A percentile compares a stretch with the other conserved stretches of the same genome.
Evolutionary conservation across 2,888 invertebrate genomes (phyloP).

Genomic region (Tenthredo notha): DNA sequence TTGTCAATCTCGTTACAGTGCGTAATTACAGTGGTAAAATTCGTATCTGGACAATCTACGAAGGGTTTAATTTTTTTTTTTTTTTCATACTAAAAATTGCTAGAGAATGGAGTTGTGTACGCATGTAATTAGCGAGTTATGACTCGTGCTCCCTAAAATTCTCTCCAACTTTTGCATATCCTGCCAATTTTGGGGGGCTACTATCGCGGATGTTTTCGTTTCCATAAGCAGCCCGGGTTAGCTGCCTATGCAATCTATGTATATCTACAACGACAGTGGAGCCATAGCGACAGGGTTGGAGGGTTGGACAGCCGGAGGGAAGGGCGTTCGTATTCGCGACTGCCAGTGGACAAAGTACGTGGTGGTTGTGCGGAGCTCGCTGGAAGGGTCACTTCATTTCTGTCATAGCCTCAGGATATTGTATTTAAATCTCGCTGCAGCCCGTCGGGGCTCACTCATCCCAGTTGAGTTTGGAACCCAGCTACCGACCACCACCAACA

Average conservation of each 20-base stretch:
- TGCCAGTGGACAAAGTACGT: conserved; percentile 38
- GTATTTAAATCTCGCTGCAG: conserved; percentile 66
- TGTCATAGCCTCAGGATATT: conserved; percentile 66
- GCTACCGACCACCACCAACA: conserved; percentile 50
- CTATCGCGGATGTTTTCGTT: neutral
- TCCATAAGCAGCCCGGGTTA: neutral
- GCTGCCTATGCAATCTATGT: neutral
- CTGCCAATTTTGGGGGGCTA: neutral
- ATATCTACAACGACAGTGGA: neutral
- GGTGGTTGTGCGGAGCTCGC: conserved; percentile 21
- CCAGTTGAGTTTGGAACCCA: conserved; percentile 55
- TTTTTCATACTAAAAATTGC: neutral
- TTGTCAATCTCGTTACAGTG: neutral
- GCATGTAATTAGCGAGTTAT: neutral
- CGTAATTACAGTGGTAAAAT: neutral
- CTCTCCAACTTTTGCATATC: neutral
- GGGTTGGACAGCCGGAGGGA: conserved; percentile 34
- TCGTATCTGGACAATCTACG: neutral
- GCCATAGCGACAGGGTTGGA: neutral
- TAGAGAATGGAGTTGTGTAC: neutral
- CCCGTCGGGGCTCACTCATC: conserved; percentile 59
- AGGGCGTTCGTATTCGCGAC: neutral
- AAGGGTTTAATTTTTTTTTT: neutral
- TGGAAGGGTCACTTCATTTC: conserved; percentile 59
- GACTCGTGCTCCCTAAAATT: neutral